These are phyloP conservation scores for Tigriopus californicus DNA, from an alignment of 2,888 invertebrate genomes.

Conservation along the genomic window DNA sequence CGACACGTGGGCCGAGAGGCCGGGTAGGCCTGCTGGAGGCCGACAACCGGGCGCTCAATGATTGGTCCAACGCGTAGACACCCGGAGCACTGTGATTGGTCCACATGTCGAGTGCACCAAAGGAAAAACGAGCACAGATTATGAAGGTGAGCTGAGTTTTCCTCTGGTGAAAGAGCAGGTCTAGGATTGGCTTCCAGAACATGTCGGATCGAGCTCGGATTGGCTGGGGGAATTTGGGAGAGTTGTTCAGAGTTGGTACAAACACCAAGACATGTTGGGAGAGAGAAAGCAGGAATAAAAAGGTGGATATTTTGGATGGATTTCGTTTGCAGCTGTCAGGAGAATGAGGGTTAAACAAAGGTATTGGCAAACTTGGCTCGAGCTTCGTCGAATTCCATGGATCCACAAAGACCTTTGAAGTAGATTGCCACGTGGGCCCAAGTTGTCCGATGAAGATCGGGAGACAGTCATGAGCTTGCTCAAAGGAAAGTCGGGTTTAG, in stretches of 20 bases:
- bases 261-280: neutral
- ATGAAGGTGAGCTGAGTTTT: neutral
- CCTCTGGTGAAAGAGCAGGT: neutral
- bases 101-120: slow-evolving; percentile 6
- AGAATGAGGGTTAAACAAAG: too few relatives aligned
- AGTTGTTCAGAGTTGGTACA: neutral
- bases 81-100: slow-evolving; percentile 11
- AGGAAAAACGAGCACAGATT: neutral
- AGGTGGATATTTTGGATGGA: too few relatives aligned
- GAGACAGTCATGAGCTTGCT: too few relatives aligned
- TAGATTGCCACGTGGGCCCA: too few relatives aligned
- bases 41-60: neutral
- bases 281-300: too few relatives aligned
- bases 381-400: too few relatives aligned
- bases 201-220: neutral
- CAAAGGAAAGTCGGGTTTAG: neutral
- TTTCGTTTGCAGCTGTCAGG: too few relatives aligned
- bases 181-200: neutral
- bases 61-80: slow-evolving; percentile 10
- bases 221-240: neutral
- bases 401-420: too few relatives aligned
- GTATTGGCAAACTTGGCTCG: too few relatives aligned
- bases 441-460: too few relatives aligned
- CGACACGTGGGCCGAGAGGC: neutral
- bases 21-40: neutral